Base-by-base conservation (phyloP, 2,888 invertebrate species). In the Lasioglossum leucozonium region DNA sequence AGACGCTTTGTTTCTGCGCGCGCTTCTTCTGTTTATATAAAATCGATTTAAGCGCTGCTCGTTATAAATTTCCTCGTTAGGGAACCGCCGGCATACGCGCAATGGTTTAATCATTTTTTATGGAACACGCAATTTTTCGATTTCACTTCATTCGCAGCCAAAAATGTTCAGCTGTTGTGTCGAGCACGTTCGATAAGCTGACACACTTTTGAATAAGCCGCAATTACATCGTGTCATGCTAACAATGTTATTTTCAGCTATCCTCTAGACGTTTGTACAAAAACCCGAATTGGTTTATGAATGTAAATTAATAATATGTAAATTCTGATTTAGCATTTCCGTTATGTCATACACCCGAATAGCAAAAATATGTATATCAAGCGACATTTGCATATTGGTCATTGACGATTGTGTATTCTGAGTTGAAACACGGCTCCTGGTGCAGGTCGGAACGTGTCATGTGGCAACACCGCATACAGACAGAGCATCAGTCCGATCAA, bases 21-120 rank as follows among this genome's bases (percentile, higher is more conserved):
- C 44, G 40, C 51, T 77, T 30, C 77, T 77, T 77, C 69, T 69
- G 13, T 71, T 76, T 69, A 34, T 58, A 34, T n/a, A n/a, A 76
- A 58, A 76, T 80, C 69, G 69, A 71, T 82, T 40, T 18, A 40
- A 30, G 10, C 69, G 62, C 13, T 30, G 47, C 71, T 80, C 74
- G 71, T 82, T 81, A 74, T 69, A 73, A 82, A 73, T 74, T 72
- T 79, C 37, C 55, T 69, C 67, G 55, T 72, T 75, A 62, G 37
- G 4, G 13, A 8, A 62, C 3, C 13, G 5, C 13, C n/a, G 1
- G 34, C 22, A 67, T 22, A 11, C 4, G 67, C 67, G 11, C 37
- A n/a, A n/a, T 4, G 10, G 37, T 37, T 37, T 37, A 67, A 67
- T 67, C 18, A 67, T 67, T 34, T 37, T 37, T 67, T 30, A 8